These are phyloP conservation scores for Idaea dimidiata DNA, from an alignment of 2,888 invertebrate species.

Conservation along the genomic window DNA sequence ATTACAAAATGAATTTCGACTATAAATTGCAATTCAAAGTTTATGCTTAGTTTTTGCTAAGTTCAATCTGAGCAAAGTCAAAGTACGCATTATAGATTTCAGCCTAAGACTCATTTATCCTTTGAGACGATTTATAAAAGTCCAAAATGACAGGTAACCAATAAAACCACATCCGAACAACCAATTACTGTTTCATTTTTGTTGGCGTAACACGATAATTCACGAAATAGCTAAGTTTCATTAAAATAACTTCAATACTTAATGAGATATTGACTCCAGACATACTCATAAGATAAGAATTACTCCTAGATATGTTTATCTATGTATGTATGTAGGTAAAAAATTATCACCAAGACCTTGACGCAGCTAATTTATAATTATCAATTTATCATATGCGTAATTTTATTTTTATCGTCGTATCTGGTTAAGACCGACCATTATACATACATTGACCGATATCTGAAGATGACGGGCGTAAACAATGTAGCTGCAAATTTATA, in stretches of 20 bases:
- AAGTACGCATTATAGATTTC: no score
- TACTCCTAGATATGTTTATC: background rate
- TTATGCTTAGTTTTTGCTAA: no score
- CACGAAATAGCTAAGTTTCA: background rate
- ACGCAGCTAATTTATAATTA: background rate
- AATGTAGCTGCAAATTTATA: background rate
- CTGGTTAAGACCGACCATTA: background rate
- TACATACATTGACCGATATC: background rate
- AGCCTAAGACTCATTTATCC: no score
- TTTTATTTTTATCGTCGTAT: background rate
- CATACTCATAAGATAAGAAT: background rate
- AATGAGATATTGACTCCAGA: background rate
- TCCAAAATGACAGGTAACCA: no score
- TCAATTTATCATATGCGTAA: background rate
- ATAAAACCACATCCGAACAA: no score
- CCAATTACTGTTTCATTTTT: background rate
- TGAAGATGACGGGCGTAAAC: background rate
- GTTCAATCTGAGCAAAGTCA: no score
- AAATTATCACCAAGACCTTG: background rate
- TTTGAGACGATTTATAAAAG: no score
- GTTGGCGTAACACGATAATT: background rate
- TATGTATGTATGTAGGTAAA: background rate
- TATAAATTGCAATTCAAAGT: no score
- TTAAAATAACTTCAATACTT: background rate
- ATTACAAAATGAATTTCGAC: no score